Conservation (phyloP, 2,113 vertebrate genomes). For the Otocyon megalotis region DNA sequence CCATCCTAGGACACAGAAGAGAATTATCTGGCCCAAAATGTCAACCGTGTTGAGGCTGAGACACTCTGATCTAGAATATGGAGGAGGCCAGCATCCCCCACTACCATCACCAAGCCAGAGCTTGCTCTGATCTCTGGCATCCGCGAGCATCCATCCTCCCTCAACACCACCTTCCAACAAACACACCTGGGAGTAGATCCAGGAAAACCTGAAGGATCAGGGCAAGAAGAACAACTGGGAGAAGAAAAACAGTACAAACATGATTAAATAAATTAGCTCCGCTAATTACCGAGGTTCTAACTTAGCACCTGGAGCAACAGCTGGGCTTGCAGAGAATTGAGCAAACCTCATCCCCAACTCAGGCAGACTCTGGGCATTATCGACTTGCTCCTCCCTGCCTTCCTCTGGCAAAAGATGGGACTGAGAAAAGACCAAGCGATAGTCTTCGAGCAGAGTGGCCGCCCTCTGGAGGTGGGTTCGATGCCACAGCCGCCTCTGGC, state of each 20-base stretch:
- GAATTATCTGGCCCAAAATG: not conserved
- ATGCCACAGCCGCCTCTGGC: not conserved
- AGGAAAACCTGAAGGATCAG: constrained; percentile 81
- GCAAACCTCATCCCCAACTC: constrained; percentile 38
- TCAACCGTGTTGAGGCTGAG: not conserved
- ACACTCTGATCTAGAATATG: not conserved
- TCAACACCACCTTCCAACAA: constrained; percentile 58
- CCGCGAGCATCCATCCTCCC: constrained; percentile 26
- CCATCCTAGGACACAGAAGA: not conserved
- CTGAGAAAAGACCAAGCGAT: not conserved
- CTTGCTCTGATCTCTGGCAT: constrained; percentile 66
- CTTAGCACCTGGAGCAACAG: constrained; percentile 82
- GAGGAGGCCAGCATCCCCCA: not conserved
- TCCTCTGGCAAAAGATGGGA: not conserved
- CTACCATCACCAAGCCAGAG: constrained; percentile 40
- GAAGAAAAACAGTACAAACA: constrained; percentile 70
- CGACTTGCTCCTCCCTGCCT: constrained; percentile 39
- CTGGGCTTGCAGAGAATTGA: constrained; percentile 42
- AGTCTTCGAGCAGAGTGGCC: not conserved
- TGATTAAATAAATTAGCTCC: constrained; percentile 81
- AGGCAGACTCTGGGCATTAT: not conserved
- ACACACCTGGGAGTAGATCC: constrained; percentile 73
- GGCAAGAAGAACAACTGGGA: constrained; percentile 63
- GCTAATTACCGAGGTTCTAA: constrained; percentile 80
- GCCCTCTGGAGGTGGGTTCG: constrained; percentile 48